These are phyloP conservation scores for Corbicula japonica DNA, from an alignment of 2,888 invertebrate genomes.

Conservation along the genomic window DNA sequence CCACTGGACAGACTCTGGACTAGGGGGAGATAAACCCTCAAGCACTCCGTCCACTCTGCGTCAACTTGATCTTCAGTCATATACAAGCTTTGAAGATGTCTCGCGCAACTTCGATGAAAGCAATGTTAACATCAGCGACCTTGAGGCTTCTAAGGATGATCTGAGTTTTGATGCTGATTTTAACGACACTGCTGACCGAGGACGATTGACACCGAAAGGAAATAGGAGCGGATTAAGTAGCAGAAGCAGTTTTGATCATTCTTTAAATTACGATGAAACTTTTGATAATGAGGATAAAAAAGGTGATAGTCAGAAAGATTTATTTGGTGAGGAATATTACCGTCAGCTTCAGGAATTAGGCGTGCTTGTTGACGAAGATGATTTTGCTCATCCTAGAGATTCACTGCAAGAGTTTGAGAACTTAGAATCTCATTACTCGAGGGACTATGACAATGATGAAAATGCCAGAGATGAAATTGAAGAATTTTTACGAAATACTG, in stretches of 20 bases:
- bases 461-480: conserved; percentile 65
- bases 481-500: conserved; percentile 58
- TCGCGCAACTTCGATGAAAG: conserved; percentile 78
- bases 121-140: conserved; percentile 82
- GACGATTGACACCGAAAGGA: conserved; percentile 38
- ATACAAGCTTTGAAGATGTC: conserved; percentile 78
- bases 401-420: conserved; percentile 82
- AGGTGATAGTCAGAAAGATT: conserved; percentile 65
- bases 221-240: conserved; percentile 68
- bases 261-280: conserved; percentile 67
- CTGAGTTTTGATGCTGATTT: conserved; percentile 71
- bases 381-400: conserved; percentile 69
- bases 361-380: conserved; percentile 78
- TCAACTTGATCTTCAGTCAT: conserved; percentile 76
- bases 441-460: conserved; percentile 65
- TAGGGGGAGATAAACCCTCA: conserved; percentile 79
- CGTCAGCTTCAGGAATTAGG: conserved; percentile 80
- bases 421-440: conserved; percentile 72
- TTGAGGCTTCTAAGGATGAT: conserved; percentile 83
- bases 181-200: conserved; percentile 40
- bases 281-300: conserved; percentile 52
- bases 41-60: conserved; percentile 77
- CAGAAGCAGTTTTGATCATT: conserved; percentile 71
- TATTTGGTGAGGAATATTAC: conserved; percentile 81
- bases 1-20: conserved; percentile 83